Percentiles rank a stretch among this genome's conserved stretches.
These are phyloP conservation scores for Gallinago media DNA, from an alignment of 2,113 vertebrate genomes.

Conservation along the genomic window DNA sequence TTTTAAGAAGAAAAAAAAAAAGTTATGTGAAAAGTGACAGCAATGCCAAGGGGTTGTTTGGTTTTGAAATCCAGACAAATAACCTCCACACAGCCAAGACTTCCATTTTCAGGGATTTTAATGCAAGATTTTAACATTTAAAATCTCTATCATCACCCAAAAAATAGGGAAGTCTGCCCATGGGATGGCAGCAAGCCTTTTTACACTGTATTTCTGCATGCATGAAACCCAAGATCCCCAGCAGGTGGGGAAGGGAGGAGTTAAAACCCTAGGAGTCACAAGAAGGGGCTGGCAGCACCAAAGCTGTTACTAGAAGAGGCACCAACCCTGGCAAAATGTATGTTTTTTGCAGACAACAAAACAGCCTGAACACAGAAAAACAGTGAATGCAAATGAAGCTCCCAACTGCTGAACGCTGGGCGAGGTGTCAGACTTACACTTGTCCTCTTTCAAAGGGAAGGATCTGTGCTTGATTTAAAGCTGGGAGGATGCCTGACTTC, in stretches of 20 bases:
- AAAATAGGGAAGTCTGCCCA: rapidly evolving
- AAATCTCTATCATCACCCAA: not conserved
- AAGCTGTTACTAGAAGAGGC: not conserved
- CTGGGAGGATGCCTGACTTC: not conserved
- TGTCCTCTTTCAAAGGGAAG: not conserved
- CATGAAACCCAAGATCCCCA: not conserved
- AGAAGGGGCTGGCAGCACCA: not conserved
- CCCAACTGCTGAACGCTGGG: rapidly evolving
- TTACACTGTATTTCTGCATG: not conserved
- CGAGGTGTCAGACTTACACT: not conserved
- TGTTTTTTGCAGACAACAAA: not conserved
- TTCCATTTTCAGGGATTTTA: not conserved
- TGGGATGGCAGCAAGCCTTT: not conserved
- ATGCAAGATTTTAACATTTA: not conserved
- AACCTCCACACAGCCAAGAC: not conserved
- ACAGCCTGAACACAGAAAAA: not conserved
- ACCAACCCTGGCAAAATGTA: not conserved
- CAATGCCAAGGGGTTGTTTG: not conserved
- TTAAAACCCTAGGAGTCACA: not conserved
- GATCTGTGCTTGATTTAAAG: not conserved
- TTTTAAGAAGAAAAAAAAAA: not conserved
- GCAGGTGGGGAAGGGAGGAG: not conserved
- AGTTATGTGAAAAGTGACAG: not conserved
- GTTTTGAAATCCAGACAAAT: not conserved
- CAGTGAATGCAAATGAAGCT: not conserved